Conservation (phyloP, 2,797 vertebrate genomes). For the Scyliorhinus canicula region DNA sequence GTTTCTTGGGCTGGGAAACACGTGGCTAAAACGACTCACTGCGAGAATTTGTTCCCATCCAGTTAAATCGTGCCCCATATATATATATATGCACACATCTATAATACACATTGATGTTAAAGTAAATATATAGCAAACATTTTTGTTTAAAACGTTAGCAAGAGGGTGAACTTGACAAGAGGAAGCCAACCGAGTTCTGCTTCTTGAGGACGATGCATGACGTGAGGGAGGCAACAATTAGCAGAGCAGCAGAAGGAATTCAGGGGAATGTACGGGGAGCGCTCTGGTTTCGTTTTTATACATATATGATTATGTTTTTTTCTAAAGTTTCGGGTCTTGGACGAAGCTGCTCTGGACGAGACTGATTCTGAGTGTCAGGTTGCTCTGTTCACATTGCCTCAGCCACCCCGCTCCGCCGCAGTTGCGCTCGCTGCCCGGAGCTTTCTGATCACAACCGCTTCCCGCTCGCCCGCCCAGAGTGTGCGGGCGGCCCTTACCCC, state of each 20-base stretch:
- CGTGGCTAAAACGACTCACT: too few species aligned
- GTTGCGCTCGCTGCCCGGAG: neutral
- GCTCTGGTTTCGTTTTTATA: neutral
- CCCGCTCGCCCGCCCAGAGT: too few species aligned
- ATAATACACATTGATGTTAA: neutral
- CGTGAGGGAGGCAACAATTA: neutral
- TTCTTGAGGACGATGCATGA: neutral
- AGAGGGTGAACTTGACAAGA: neutral
- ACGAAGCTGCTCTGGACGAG: neutral
- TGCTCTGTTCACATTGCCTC: neutral
- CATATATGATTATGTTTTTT: neutral
- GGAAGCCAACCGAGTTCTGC: neutral
- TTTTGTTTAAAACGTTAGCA: neutral
- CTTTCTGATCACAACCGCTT: too few species aligned
- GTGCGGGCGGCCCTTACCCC: too few species aligned
- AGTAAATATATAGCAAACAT: neutral
- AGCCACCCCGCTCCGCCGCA: neutral
- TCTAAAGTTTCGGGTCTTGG: neutral
- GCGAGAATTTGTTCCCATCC: too few species aligned
- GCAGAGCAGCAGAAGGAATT: neutral
- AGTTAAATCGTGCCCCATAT: too few species aligned
- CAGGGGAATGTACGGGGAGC: neutral
- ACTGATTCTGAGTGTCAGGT: neutral
- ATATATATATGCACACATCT: too few species aligned
- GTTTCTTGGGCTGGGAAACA: too few species aligned